phyloP scores from a whole-genome alignment of 2,888 invertebrate genomes.

The Habroteleia sp. region DNA sequence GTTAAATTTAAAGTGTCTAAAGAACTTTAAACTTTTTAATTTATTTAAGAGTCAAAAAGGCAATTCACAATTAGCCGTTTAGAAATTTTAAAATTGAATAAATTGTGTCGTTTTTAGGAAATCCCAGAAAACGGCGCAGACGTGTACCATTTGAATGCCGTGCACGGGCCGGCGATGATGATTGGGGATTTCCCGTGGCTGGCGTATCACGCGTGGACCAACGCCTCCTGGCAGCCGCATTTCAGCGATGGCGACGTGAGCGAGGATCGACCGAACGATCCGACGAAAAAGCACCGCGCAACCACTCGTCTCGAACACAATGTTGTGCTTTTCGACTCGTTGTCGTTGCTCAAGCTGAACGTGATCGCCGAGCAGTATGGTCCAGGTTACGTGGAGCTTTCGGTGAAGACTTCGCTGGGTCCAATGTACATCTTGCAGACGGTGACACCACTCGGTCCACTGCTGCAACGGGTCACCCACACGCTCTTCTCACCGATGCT shows the following conservation, averaged over 20 bases:
- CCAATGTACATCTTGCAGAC: slow-evolving; percentile 87
- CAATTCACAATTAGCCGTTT: too few species aligned
- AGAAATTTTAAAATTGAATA: not conserved
- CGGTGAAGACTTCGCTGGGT: slow-evolving; percentile 84
- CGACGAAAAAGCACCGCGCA: slow-evolving; percentile 84
- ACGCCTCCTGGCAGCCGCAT: slow-evolving; percentile 78
- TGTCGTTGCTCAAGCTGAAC: slow-evolving; percentile 83
- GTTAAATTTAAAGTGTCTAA: too few species aligned
- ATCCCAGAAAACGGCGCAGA: slow-evolving; percentile 96
- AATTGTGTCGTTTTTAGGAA: slow-evolving; percentile 83
- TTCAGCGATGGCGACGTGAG: slow-evolving; percentile 19
- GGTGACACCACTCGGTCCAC: slow-evolving; percentile 89
- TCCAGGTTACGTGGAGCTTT: slow-evolving; percentile 89
- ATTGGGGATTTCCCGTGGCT: slow-evolving; percentile 65
- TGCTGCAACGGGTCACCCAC: slow-evolving; percentile 89
- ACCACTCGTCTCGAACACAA: slow-evolving; percentile 85
- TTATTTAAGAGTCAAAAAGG: too few species aligned
- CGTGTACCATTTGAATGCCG: slow-evolving; percentile 88
- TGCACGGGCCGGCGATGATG: slow-evolving; percentile 85
- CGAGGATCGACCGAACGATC: slow-evolving; percentile 19
- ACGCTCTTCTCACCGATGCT: slow-evolving; percentile 86
- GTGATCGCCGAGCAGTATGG: slow-evolving; percentile 86
- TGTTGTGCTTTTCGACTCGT: slow-evolving; percentile 84
- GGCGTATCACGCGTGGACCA: slow-evolving; percentile 81
- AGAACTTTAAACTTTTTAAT: too few species aligned